Conservation (phyloP, 2,113 vertebrate species). For the Meriones unguiculatus region DNA sequence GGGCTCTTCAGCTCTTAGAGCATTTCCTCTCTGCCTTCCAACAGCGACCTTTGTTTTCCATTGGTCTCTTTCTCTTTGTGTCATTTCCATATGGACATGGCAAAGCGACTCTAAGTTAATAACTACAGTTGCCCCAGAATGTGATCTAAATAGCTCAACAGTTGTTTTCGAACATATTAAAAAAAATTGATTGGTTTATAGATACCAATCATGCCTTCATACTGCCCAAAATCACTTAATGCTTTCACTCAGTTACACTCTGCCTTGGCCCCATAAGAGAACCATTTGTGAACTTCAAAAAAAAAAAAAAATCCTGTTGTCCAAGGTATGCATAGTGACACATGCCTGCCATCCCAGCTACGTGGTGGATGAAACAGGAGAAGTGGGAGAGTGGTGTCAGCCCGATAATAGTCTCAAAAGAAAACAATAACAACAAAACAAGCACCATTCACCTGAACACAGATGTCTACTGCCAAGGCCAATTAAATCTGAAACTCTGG, state of each 20-base stretch:
- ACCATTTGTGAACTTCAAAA: neutral
- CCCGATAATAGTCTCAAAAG: neutral
- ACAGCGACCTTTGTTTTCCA: neutral
- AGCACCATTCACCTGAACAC: neutral
- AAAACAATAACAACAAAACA: neutral
- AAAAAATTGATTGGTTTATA: neutral
- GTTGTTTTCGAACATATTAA: neutral
- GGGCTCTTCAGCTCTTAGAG: neutral
- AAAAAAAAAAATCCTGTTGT: neutral
- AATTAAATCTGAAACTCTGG: constrained; percentile 13
- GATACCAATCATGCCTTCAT: neutral
- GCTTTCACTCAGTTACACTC: neutral
- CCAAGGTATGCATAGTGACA: neutral
- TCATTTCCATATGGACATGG: neutral
- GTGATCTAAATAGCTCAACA: neutral
- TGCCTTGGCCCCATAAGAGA: neutral
- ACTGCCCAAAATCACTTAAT: neutral
- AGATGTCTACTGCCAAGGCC: neutral
- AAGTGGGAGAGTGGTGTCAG: neutral
- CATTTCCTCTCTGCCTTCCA: neutral
- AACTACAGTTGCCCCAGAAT: neutral
- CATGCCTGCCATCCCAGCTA: neutral
- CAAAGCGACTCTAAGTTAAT: neutral
- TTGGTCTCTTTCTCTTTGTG: neutral
- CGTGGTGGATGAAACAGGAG: neutral